Percentiles rank a stretch among this genome's conserved stretches.
These are phyloP conservation scores for Hartigia nigra DNA, from an alignment of 2,888 invertebrate species.

Conservation along the genomic window DNA sequence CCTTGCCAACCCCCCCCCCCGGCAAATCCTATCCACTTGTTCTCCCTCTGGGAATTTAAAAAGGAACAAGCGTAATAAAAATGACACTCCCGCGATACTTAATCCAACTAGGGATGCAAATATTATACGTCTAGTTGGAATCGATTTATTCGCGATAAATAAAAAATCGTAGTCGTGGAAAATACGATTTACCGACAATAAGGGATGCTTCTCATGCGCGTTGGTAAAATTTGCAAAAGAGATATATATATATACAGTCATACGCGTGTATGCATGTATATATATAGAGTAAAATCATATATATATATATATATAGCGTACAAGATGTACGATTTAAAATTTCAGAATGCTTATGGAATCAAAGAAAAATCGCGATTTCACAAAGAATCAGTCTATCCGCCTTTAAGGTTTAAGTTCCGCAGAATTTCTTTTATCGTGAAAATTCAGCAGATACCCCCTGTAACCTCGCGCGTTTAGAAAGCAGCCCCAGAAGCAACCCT, in stretches of 20 bases:
- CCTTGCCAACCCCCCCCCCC: too few relatives aligned
- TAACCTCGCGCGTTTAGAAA: background rate
- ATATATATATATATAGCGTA: too few relatives aligned
- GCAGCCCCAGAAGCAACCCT: background rate
- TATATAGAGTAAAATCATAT: too few relatives aligned
- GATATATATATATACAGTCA: background rate
- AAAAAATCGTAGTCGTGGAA: background rate
- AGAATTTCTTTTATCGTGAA: background rate
- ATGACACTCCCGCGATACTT: background rate
- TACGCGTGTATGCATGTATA: background rate
- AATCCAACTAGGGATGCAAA: background rate
- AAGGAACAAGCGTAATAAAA: background rate
- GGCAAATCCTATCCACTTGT: background rate
- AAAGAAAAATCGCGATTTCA: background rate
- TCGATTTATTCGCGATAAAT: background rate
- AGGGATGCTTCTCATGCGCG: background rate
- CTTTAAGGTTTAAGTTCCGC: background rate
- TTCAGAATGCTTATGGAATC: background rate
- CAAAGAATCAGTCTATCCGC: background rate
- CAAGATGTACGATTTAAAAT: background rate
- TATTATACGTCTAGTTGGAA: background rate
- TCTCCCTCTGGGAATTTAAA: background rate
- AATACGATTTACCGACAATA: background rate
- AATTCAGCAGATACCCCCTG: background rate
- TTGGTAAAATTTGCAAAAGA: background rate